A percentile compares a stretch with the other conserved stretches of the same genome.
Evolutionary conservation across 2,888 invertebrate species (phyloP).

Genomic region (Dicyrtoma fusca): DNA sequence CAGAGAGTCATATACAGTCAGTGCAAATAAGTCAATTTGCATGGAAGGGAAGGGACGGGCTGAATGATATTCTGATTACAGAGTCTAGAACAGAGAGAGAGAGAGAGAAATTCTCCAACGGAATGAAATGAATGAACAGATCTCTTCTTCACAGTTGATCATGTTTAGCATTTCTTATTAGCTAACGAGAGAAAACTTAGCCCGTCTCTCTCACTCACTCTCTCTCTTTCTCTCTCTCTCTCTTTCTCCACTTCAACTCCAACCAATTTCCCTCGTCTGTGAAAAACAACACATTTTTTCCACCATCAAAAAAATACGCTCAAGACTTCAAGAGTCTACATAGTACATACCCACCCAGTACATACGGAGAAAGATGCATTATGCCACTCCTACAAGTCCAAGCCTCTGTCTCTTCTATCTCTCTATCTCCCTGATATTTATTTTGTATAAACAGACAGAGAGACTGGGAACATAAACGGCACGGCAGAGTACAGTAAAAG

Average conservation of each 20-base stretch:
- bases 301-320: neutral
- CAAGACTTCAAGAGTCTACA: no score
- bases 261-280: neutral
- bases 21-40: conserved; percentile 47
- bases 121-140: conserved; percentile 42
- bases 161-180: conserved; percentile 47
- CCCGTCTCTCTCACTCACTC: neutral
- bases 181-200: conserved; percentile 32
- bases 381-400: no score
- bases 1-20: conserved; percentile 14
- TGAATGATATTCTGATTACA: conserved; percentile 42
- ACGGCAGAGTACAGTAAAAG: no score
- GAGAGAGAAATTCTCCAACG: conserved; percentile 42
- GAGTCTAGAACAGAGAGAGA: conserved; percentile 39
- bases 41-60: conserved; percentile 36
- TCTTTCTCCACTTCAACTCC: neutral
- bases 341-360: no score
- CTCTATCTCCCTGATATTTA: no score
- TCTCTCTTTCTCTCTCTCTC: neutral
- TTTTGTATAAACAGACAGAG: no score
- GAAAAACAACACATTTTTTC: conserved; percentile 13
- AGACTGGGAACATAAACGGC: no score
- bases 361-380: no score
- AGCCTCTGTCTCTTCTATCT: no score
- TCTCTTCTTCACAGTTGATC: conserved; percentile 39